Percentiles rank a stretch among this genome's conserved stretches.
phyloP scores from a whole-genome alignment of 2,888 invertebrate genomes.

The Nemotelus pantherinus region DNA sequence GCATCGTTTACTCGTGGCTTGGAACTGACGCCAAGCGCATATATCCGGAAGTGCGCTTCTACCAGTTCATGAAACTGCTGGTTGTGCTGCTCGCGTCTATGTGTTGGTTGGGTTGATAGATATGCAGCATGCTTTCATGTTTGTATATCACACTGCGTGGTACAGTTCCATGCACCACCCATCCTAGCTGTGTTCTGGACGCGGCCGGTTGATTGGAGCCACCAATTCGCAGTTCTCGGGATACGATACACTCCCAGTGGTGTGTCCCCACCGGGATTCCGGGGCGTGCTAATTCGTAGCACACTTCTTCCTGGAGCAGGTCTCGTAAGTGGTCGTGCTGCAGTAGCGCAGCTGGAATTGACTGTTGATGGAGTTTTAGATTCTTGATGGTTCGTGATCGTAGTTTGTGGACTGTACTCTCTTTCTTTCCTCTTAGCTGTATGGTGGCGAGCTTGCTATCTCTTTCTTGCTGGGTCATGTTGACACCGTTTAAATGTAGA shows the following conservation, averaged over 20 bases:
- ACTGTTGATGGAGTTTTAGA: too few relatives aligned
- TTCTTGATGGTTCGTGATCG: too few relatives aligned
- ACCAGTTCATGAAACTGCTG: neutral
- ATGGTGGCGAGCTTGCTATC: neutral
- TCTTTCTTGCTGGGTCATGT: conserved; percentile 1
- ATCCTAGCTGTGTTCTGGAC: neutral
- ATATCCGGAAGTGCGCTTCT: conserved; percentile 6
- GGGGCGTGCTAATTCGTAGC: conserved; percentile 1
- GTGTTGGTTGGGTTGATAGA: neutral
- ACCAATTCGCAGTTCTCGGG: conserved; percentile 5
- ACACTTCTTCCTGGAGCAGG: conserved; percentile 13
- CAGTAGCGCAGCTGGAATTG: too few relatives aligned
- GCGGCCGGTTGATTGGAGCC: too few relatives aligned
- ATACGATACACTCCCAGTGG: conserved; percentile 11
- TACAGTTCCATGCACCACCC: conserved; percentile 10
- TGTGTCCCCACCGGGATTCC: neutral
- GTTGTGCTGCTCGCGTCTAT: neutral
- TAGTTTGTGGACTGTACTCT: too few relatives aligned
- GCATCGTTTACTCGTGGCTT: too few relatives aligned
- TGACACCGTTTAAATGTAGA: too few relatives aligned
- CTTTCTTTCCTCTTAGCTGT: too few relatives aligned
- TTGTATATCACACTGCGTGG: neutral
- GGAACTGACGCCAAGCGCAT: neutral
- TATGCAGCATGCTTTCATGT: neutral
- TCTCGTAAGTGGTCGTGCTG: too few relatives aligned